phyloP scores from a whole-genome alignment of 2,888 invertebrate genomes.

The Apamea monoglypha region DNA sequence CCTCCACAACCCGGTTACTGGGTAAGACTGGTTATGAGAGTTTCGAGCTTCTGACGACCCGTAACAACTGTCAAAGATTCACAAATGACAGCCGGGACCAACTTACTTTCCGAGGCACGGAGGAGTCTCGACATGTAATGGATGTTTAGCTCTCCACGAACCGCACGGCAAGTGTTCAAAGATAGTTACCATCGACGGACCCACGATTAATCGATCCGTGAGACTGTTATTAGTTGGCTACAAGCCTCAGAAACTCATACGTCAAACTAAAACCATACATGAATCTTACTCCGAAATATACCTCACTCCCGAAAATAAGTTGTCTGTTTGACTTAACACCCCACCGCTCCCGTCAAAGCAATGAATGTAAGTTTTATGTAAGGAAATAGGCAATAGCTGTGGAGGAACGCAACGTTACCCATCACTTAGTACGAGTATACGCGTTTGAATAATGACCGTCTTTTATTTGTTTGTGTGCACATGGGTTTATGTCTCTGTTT shows the following conservation, averaged over 20 bases:
- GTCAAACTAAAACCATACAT: constrained; percentile 21
- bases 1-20: background rate
- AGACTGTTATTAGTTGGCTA: background rate
- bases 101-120: too few species aligned
- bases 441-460: constrained; percentile 56
- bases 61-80: too few species aligned
- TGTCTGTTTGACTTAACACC: constrained; percentile 51
- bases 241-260: background rate
- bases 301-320: constrained; percentile 21
- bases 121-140: background rate
- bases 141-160: background rate
- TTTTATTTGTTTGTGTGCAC: constrained; percentile 48
- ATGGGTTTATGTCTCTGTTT: too few species aligned
- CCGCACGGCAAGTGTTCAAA: too few species aligned
- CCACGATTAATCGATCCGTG: background rate
- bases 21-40: too few species aligned
- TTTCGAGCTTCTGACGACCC: too few species aligned
- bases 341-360: constrained; percentile 24
- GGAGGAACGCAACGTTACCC: constrained; percentile 57
- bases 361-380: constrained; percentile 64
- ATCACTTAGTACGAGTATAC: constrained; percentile 59
- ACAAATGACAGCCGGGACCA: background rate
- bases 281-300: constrained; percentile 15
- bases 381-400: constrained; percentile 56
- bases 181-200: too few species aligned